Evolutionary conservation across 2,888 invertebrate species (phyloP), one percentile per base, ranked within the genome.

Genomic region (Sarcophaga caerulescens): DNA sequence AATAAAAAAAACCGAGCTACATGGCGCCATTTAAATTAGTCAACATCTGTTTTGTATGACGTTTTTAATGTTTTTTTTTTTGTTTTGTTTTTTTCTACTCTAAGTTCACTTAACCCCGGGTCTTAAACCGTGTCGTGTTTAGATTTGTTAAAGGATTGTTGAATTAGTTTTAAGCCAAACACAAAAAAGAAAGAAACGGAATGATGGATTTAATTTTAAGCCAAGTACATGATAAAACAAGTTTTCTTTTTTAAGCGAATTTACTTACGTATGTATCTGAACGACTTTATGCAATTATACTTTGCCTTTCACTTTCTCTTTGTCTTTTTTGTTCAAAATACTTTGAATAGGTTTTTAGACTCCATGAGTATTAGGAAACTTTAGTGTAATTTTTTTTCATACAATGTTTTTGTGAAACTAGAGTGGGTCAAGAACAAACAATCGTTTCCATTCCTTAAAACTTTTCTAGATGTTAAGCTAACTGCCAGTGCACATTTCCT

Each of bases 1-100:
- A 17, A 5, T 14, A 60, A 44, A 68, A 19, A 25, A n/a, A 17
- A 4, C 8, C 60, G 62, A 52, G 5, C 65, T 82, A 71, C 62
- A 62, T 76, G 85, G 85, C 85, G 85, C 79, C 85, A 79, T 25
- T 79, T 76, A 79, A 82, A 85, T 85, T 85, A 79, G 82, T 75
- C 70, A 82, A 82, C 85, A 85, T 85, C 85, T 85, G 81, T 76
- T 73, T 60, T 52, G 17, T 52, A 52, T 17, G 17, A 52, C 35
- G 35, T 35, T 35, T 35, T 8, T 35, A 35, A 35, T 35, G 52
- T 12, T 52, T 45, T 75, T 76, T 83, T 73, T 75, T 6, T 59
- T 5, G n/a, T 71, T 80, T n/a, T n/a, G n/a, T n/a, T 65, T 21
- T 63, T 19, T 11, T 62, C 19, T 44, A 5, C 52, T 23, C n/a